Evolutionary conservation across 2,888 invertebrate species (phyloP), one percentile per base, ranked within the genome.

Genomic region (Maniola hyperantus): DNA sequence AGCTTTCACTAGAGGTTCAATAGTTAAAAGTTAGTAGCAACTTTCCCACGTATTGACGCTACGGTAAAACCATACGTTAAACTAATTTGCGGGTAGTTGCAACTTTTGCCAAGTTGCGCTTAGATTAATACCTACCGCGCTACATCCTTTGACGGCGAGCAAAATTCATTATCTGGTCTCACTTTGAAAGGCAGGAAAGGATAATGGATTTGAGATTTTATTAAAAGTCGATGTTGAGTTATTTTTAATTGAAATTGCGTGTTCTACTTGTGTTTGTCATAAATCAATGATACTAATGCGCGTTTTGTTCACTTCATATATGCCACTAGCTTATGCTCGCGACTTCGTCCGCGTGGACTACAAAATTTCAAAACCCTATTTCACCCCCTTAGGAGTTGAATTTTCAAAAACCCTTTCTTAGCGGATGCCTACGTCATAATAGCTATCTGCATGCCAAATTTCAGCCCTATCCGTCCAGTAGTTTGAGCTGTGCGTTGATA

Each of bases 141-240:
- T 51, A 53, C 64, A 66, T 42, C 64, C 70, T 70, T 70, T 70
- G 70, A 70, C 42, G 59, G 13, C 61, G 69, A 53, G 53, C 64
- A 58, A 68, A 66, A 68, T 70, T 70, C 63, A 61, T 70, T 66
- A 64, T 48, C 42, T 57, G 61, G 60, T 26, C 46, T 68, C 61
- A 62, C 61, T 64, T 68, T 48, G 59, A 50, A 48, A 55, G 42
- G 60, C 70, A 8, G 18, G 18, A 39, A 57, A 26, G 42, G 44
- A 11, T 13, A 13, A 58, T 44, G 13, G 11, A 44, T 58, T 44
- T 42, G 18, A 20, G 42, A 39, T 39, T 58, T 26, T 46, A 36
- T 15, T 55, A 55, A 54, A 55, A 48, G 15, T 48, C 15, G 7
- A 48, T 15, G 46, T n/a, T 5, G 44, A 46, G 44, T 13, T 46